phyloP scores from a whole-genome alignment of 2,888 invertebrate genomes.

The Harpagoxenus sublaevis region DNA sequence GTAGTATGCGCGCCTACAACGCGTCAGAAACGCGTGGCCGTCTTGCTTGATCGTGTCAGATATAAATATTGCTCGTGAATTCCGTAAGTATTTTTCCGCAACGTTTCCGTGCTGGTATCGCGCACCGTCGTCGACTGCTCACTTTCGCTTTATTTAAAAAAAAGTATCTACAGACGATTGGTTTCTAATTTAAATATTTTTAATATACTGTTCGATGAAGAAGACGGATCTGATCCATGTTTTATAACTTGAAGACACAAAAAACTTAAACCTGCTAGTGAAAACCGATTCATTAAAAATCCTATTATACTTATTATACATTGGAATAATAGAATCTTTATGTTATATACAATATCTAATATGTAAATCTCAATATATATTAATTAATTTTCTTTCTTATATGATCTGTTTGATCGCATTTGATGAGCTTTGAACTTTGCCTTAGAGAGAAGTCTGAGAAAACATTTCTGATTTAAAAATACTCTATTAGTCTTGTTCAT shows the following conservation, averaged over 20 bases:
- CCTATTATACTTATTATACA: background rate
- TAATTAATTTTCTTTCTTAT: background rate
- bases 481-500: background rate
- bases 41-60: constrained; percentile 9
- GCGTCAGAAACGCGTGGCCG: constrained; percentile 17
- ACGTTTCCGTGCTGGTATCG: background rate
- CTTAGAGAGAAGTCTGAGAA: background rate
- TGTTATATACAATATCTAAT: background rate
- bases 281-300: background rate
- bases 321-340: background rate
- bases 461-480: background rate
- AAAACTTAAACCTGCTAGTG: background rate
- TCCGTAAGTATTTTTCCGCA: background rate
- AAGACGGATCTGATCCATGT: background rate
- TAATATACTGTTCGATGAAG: background rate
- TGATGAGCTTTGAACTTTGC: background rate
- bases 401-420: background rate
- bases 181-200: background rate
- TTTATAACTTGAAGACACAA: background rate
- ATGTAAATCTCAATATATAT: background rate
- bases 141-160: background rate
- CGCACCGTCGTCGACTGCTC: background rate
- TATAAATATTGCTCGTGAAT: constrained; percentile 36
- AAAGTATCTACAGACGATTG: background rate
- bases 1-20: constrained; percentile 6